Conservation (phyloP, 2,888 invertebrate genomes). For the Palloptera scutellata region DNA sequence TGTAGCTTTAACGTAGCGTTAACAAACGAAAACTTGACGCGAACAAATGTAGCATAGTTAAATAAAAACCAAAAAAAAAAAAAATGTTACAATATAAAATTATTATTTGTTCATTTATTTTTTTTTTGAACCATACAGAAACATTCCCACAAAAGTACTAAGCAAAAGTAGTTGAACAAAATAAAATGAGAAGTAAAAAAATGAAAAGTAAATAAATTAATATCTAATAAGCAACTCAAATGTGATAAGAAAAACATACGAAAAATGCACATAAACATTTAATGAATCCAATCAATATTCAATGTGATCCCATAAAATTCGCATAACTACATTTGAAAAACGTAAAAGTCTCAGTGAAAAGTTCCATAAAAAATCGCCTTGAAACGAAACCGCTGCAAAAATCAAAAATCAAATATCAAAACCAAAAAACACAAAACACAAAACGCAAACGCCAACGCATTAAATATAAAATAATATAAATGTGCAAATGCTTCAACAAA, state of each 20-base stretch:
- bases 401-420: neutral
- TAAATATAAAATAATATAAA: slow-evolving; percentile 29
- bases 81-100: slow-evolving; percentile 22
- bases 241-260: slow-evolving; percentile 33
- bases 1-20: slow-evolving; percentile 36
- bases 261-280: slow-evolving; percentile 1
- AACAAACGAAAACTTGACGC: slow-evolving; percentile 7
- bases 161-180: slow-evolving; percentile 6
- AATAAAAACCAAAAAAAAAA: neutral
- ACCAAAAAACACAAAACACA: slow-evolving; percentile 13
- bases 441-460: slow-evolving; percentile 16
- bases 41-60: neutral
- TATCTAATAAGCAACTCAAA: slow-evolving; percentile 33
- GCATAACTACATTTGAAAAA: neutral
- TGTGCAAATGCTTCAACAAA: slow-evolving; percentile 18
- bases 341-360: too few species aligned
- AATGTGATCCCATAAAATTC: slow-evolving; percentile 16
- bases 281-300: neutral
- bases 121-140: slow-evolving; percentile 42
- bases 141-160: slow-evolving; percentile 50
- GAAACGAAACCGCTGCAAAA: neutral
- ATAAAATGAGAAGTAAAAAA: slow-evolving; percentile 36
- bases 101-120: slow-evolving; percentile 33
- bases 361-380: too few species aligned
- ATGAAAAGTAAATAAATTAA: slow-evolving; percentile 40